phyloP scores from a whole-genome alignment of 2,113 vertebrate species.

The Chloropsis hardwickii region DNA sequence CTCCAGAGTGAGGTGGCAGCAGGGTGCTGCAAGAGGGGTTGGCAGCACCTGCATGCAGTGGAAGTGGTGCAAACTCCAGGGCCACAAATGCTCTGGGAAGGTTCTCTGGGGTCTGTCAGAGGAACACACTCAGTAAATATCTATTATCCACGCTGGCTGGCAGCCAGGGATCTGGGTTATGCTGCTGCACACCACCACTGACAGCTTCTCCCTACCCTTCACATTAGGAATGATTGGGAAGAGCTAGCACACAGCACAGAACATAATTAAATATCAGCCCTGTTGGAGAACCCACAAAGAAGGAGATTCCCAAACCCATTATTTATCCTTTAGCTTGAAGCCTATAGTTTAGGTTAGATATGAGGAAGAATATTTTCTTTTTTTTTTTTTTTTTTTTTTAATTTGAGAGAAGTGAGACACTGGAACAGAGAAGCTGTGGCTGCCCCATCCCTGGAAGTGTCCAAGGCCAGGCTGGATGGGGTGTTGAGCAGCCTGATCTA shows the following conservation, averaged over 20 bases:
- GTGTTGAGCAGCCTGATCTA: not conserved
- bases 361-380: not conserved
- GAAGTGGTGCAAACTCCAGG: not conserved
- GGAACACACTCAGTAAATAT: not conserved
- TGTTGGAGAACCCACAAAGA: not conserved
- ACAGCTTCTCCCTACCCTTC: not conserved
- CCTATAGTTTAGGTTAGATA: not conserved
- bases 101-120: not conserved
- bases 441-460: not conserved
- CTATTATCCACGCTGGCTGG: not conserved
- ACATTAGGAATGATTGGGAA: not conserved
- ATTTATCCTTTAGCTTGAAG: not conserved
- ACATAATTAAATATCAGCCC: not conserved
- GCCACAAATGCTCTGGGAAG: not conserved
- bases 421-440: not conserved
- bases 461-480: not conserved
- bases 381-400: not conserved
- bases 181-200: not conserved
- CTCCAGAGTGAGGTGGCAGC: not conserved
- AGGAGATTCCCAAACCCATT: not conserved
- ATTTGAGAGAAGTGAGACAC: not conserved
- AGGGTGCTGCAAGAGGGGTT: not conserved
- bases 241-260: not conserved
- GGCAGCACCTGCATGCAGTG: not conserved
- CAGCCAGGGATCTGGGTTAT: slow-evolving; percentile 1